phyloP scores from a whole-genome alignment of 2,888 invertebrate genomes.

The Ochlodes sylvanus region DNA sequence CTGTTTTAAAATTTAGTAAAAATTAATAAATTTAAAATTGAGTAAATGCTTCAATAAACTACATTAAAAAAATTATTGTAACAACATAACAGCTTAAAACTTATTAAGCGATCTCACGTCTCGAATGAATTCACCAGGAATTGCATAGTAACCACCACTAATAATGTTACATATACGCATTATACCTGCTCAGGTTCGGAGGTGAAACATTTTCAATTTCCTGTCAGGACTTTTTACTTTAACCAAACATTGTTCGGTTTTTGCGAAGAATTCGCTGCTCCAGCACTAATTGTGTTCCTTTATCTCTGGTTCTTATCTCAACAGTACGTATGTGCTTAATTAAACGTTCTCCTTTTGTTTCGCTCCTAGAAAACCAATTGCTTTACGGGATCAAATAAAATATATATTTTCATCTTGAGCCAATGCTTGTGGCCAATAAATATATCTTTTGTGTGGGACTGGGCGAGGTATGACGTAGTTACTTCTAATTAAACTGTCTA shows the following conservation, averaged over 20 bases:
- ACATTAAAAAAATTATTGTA: too few species aligned
- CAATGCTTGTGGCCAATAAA: conserved; percentile 17
- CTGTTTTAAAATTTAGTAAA: too few species aligned
- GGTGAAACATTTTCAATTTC: conserved; percentile 18
- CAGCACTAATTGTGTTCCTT: conserved; percentile 29
- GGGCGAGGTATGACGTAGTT: too few species aligned
- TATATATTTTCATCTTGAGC: conserved; percentile 20
- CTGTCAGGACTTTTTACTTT: conserved; percentile 16
- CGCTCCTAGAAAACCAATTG: conserved; percentile 27
- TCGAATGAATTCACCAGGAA: too few species aligned
- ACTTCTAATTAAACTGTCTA: too few species aligned
- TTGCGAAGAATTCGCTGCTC: conserved; percentile 28
- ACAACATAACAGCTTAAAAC: too few species aligned
- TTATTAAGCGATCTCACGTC: too few species aligned
- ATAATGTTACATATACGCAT: too few species aligned
- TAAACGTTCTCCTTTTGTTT: conserved; percentile 29
- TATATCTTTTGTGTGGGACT: neutral
- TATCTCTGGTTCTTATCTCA: conserved; percentile 22
- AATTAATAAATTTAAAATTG: too few species aligned
- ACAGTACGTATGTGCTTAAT: conserved; percentile 30
- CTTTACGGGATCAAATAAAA: conserved; percentile 33
- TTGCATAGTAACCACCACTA: too few species aligned
- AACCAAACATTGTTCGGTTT: conserved; percentile 18
- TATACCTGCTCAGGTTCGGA: neutral
- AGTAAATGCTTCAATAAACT: too few species aligned